Conservation (phyloP, 2,797 vertebrate genomes). For the Amblyopsis hoosieri region DNA sequence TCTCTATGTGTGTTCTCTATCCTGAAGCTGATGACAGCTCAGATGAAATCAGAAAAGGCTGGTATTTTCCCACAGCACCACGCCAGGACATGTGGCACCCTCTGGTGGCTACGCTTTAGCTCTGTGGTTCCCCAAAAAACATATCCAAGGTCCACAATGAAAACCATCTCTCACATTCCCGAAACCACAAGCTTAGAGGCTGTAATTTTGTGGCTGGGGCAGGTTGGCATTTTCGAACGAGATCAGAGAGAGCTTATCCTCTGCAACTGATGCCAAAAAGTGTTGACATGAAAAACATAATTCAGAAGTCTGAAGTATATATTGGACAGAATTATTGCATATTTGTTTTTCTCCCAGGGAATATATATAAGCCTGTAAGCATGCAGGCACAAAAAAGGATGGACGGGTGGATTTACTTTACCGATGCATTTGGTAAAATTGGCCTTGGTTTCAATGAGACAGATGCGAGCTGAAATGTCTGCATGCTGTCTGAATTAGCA, state of each 20-base stretch:
- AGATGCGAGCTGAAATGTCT: not conserved
- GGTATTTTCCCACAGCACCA: not conserved
- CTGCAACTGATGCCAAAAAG: conserved; percentile 49
- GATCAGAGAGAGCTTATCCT: conserved; percentile 58
- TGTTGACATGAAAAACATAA: conserved; percentile 28
- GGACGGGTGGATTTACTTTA: not conserved
- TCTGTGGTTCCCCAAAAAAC: conserved; percentile 71
- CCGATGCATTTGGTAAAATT: not conserved
- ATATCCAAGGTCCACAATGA: conserved; percentile 75
- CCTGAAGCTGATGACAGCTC: conserved; percentile 16
- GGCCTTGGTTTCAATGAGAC: not conserved
- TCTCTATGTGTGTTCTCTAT: conserved; percentile 10
- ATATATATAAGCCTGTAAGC: too few species aligned
- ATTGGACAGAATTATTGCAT: conserved; percentile 27
- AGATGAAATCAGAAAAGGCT: not conserved
- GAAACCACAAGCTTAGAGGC: conserved; percentile 74
- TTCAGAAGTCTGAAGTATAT: not conserved
- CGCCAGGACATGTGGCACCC: conserved; percentile 62
- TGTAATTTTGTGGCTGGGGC: conserved; percentile 78
- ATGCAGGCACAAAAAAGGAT: too few species aligned
- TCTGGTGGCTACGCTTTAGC: conserved; percentile 57
- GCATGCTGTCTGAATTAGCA: conserved; percentile 14
- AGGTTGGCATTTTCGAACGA: conserved; percentile 54
- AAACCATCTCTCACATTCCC: conserved; percentile 73
- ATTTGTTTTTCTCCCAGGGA: not conserved